phyloP scores from a whole-genome alignment of 2,113 vertebrate species.

The Chloroceryle aenea region DNA sequence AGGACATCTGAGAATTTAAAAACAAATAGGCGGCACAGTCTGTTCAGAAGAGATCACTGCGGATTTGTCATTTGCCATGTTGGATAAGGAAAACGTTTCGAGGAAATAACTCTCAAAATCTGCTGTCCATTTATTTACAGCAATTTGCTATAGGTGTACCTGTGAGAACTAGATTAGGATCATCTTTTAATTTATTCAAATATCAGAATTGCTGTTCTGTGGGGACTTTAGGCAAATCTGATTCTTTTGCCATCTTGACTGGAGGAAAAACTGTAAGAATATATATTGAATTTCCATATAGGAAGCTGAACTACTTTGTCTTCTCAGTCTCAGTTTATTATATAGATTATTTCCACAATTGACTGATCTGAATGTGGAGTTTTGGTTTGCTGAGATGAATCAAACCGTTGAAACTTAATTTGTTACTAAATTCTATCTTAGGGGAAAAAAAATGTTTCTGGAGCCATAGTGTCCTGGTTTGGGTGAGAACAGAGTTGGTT shows the following conservation, averaged over 20 bases:
- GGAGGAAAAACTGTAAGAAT: not conserved
- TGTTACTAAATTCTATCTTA: conserved; percentile 5
- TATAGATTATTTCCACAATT: not conserved
- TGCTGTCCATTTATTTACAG: not conserved
- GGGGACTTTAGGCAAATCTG: not conserved
- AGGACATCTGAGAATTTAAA: not conserved
- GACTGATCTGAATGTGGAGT: not conserved
- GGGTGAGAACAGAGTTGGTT: too few species aligned
- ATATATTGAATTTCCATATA: not conserved
- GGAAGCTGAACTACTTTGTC: not conserved
- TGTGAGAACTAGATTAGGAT: not conserved
- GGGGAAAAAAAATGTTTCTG: not conserved
- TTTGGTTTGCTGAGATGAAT: conserved; percentile 9
- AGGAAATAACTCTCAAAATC: not conserved
- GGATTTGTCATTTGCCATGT: not conserved
- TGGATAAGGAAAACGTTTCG: conserved; percentile 17
- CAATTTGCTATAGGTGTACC: not conserved
- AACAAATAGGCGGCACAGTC: not conserved
- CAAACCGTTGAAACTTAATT: not conserved
- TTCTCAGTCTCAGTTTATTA: not conserved
- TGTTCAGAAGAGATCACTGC: not conserved
- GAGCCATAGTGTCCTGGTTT: not conserved
- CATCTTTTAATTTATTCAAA: not conserved
- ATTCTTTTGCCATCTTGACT: not conserved
- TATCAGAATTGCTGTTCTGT: not conserved